Conservation (phyloP, 2,797 vertebrate species). For the Sciaenops ocellatus region DNA sequence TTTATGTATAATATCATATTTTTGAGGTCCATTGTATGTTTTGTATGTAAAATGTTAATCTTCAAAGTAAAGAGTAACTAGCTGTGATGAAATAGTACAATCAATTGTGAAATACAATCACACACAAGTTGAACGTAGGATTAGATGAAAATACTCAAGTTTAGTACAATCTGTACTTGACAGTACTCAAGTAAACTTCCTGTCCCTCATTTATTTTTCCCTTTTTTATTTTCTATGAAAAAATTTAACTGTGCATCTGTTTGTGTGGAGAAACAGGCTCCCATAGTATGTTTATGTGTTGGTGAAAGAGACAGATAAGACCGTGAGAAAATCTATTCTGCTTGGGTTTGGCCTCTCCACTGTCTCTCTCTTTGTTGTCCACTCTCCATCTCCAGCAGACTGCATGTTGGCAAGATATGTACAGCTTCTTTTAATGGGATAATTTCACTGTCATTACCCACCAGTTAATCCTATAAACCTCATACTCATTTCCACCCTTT, state of each 20-base stretch:
- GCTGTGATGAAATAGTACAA: not conserved
- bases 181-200: not conserved
- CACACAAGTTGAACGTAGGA: not conserved
- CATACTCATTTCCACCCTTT: conserved; percentile 27
- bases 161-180: not conserved
- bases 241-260: conserved; percentile 12
- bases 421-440: conserved; percentile 48
- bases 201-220: not conserved
- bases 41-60: not conserved
- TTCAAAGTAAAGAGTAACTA: not conserved
- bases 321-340: conserved; percentile 54
- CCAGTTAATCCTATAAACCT: conserved; percentile 55
- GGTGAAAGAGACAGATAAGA: conserved; percentile 61
- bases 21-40: not conserved
- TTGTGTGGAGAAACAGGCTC: conserved; percentile 19
- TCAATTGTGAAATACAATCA: not conserved
- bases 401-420: conserved; percentile 40
- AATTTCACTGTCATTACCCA: conserved; percentile 39
- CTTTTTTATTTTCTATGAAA: conserved; percentile 16
- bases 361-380: conserved; percentile 34
- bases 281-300: conserved; percentile 28
- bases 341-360: conserved; percentile 20
- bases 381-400: conserved; percentile 41
- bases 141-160: not conserved
- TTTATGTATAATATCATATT: not conserved